Percentiles rank a stretch among this genome's conserved stretches.
phyloP scores from a whole-genome alignment of 2,113 vertebrate species.

The Hemichromis elongatus region DNA sequence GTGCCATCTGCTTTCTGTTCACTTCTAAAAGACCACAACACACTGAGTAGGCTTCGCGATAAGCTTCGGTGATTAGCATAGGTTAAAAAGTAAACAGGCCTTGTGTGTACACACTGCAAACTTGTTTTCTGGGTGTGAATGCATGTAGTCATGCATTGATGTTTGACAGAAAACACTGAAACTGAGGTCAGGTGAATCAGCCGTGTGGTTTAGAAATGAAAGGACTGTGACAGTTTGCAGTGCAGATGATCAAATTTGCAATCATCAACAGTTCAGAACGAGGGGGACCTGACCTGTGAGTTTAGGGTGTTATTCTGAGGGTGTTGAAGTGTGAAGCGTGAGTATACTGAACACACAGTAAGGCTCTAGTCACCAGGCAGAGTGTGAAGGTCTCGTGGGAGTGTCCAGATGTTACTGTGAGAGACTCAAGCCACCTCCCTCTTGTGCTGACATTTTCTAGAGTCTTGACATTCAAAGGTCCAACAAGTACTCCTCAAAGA shows the following conservation, averaged over 20 bases:
- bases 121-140: not conserved
- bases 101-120: not conserved
- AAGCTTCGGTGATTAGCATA: not conserved
- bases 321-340: constrained; percentile 47
- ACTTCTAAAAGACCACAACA: not conserved
- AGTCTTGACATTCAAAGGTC: constrained; percentile 11
- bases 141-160: not conserved
- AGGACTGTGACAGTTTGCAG: not conserved
- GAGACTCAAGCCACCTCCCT: not conserved
- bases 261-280: not conserved
- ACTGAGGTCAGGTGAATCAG: constrained; percentile 13
- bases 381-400: constrained; percentile 58
- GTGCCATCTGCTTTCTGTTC: constrained; percentile 21
- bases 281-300: constrained; percentile 13
- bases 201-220: not conserved
- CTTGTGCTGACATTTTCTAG: constrained; percentile 17
- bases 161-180: not conserved
- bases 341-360: not conserved
- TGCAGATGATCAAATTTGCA: constrained; percentile 17
- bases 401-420: constrained; percentile 55
- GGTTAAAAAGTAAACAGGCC: not conserved
- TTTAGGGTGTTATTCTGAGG: constrained; percentile 20
- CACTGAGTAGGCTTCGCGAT: not conserved
- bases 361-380: constrained; percentile 8
- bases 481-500: not conserved